Evolutionary conservation across 2,888 invertebrate genomes (phyloP), one percentile per base, ranked within the genome.

Genomic region (Phaonia tiefii): DNA sequence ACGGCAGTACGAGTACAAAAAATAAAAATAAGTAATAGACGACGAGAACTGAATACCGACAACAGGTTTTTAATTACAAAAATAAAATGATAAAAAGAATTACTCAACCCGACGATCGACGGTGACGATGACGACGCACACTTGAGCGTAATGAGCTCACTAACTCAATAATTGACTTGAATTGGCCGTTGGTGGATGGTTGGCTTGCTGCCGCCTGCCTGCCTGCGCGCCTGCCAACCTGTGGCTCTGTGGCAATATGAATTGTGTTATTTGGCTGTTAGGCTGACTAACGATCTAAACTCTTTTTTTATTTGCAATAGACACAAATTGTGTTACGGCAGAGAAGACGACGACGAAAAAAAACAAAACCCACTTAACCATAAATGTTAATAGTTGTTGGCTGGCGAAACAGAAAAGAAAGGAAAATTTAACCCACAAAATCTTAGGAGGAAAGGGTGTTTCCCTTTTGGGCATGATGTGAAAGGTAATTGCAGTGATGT

Each of bases 291-390:
- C 60, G 37, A 22, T 20, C 63, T 42, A 42, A 42, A 56, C 25
- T 13, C 25, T 54, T 25, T 54, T n/a, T n/a, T n/a, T n/a, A n/a
- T n/a, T n/a, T n/a, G n/a, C n/a, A 11, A 22, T 22, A 42, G 22
- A 25, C 1, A 60, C 37, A 31, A 37, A 37, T 5, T 63, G 5
- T 42, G 22, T 63, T 63, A 60, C 17, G 31, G 8, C 8, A 39
- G 39, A 39, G 5, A 39, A 5, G 39, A 37, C 17, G 39, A 42
- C 39, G 1, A 5, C 2, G 17, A n/a, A n/a, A 15, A 31, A 37
- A 58, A 58, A 60, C 20, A 20, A 8, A 63, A 63, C 63, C 63
- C 42, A 63, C 63, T 63, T 63, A 42, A 63, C 63, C 63, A 63
- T 60, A 60, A 60, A 60, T 60, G 60, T 60, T 60, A n/a, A n/a